Evolutionary conservation across 2,113 vertebrate genomes (phyloP).

Genomic region (Myocastor coypus): DNA sequence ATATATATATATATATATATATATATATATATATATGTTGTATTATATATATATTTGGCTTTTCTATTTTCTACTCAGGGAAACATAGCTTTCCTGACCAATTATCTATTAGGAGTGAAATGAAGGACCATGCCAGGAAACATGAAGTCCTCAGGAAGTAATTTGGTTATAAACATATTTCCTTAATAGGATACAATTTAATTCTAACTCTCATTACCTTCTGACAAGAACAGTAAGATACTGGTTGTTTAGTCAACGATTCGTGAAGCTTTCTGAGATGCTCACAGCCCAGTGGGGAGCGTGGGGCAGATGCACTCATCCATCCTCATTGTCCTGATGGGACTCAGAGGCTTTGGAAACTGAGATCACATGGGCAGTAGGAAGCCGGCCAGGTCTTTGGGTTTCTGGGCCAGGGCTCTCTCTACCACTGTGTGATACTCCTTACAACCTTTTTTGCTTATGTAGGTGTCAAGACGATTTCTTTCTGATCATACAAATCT

Average conservation of each 20-base stretch:
- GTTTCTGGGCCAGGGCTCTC: not conserved
- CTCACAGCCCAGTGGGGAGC: conserved; percentile 18
- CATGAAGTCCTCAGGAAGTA: conserved; percentile 75
- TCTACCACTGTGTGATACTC: not conserved
- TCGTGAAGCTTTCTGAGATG: not conserved
- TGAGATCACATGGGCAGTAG: not conserved
- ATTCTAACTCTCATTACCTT: conserved; percentile 79
- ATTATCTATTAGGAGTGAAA: conserved; percentile 72
- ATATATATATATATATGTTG: too few species aligned
- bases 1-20: too few species aligned
- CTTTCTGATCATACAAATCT: conserved; percentile 47
- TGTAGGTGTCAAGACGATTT: conserved; percentile 10
- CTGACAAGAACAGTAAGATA: conserved; percentile 70
- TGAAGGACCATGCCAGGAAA: conserved; percentile 78
- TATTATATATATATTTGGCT: too few species aligned
- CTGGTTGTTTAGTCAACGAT: conserved; percentile 43
- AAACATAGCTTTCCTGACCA: conserved; percentile 71
- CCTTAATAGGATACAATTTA: conserved; percentile 77
- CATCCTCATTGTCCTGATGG: conserved; percentile 54
- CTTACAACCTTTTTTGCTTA: not conserved
- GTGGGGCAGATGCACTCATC: conserved; percentile 1
- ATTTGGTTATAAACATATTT: conserved; percentile 82
- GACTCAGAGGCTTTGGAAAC: not conserved
- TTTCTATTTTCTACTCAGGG: conserved; percentile 37
- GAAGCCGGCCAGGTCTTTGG: not conserved